phyloP scores from a whole-genome alignment of 2,113 vertebrate genomes.

The Myrmecobius fasciatus region DNA sequence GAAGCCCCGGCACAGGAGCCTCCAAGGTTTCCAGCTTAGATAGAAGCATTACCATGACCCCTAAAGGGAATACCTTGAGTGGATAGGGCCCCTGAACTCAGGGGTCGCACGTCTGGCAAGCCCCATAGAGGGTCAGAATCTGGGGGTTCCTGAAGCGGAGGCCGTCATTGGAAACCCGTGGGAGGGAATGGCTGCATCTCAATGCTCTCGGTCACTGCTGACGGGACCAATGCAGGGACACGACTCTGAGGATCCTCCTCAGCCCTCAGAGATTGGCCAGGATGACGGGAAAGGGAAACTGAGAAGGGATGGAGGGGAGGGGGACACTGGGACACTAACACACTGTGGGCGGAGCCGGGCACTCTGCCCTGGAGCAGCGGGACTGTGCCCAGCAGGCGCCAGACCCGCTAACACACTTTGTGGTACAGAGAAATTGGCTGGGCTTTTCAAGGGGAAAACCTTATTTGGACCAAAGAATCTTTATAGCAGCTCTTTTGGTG shows the following conservation, averaged over 20 bases:
- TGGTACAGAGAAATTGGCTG: not conserved
- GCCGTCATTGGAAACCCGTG: conserved; percentile 94
- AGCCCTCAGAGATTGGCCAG: no score
- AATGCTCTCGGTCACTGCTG: no score
- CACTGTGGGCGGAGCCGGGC: not conserved
- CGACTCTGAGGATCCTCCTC: no score
- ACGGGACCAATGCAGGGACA: no score
- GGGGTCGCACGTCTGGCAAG: conserved; percentile 89
- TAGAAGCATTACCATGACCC: not conserved
- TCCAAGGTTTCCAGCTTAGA: not conserved
- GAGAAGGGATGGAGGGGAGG: not conserved
- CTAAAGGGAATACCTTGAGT: conserved; percentile 85
- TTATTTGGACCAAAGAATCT: no score
- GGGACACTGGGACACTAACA: not conserved
- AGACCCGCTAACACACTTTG: no score
- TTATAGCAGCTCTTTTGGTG: not conserved
- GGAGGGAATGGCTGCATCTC: conserved; percentile 26
- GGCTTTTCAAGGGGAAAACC: not conserved
- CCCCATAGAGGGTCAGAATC: conserved; percentile 88
- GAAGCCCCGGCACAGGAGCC: not conserved
- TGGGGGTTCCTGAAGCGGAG: conserved; percentile 92
- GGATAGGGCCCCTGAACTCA: conserved; percentile 82
- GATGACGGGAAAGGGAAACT: not conserved
- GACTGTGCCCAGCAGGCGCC: no score
- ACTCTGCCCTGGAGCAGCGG: not conserved